These are phyloP conservation scores for Turritopsis rubra DNA, from an alignment of 30 jellyfish, hydroid and myxozoan genomes.

Conservation along the genomic window DNA sequence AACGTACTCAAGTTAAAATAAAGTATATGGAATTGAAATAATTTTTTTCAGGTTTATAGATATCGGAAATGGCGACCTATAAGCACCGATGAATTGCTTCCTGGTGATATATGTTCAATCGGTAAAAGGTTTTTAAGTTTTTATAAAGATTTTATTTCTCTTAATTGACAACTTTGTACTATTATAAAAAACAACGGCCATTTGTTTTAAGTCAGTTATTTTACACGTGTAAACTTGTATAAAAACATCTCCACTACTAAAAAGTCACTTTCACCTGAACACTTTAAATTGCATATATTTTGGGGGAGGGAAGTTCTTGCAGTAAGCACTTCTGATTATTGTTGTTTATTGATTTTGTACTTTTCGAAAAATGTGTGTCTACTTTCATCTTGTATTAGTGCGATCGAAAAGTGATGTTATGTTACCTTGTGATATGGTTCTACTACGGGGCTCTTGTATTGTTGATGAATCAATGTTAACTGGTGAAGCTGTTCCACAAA, in stretches of 20 bases:
- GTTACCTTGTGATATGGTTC: constrained; percentile 94
- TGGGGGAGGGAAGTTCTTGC: no score
- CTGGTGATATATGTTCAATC: constrained; percentile 98
- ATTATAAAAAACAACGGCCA: not conserved
- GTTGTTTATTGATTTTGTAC: not conserved
- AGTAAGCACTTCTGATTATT: not conserved
- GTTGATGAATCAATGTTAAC: constrained; percentile 99
- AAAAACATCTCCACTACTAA: no score
- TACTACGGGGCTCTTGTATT: constrained; percentile 90
- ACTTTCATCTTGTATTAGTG: constrained; percentile 39
- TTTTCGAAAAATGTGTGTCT: not conserved
- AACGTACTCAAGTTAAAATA: no score
- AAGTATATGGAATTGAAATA: no score
- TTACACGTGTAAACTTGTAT: no score
- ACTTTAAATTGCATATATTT: no score
- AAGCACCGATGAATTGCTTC: constrained; percentile 84
- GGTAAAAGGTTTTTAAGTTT: constrained; percentile 34
- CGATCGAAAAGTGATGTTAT: constrained; percentile 80
- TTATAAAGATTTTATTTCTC: not conserved
- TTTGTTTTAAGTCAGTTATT: no score
- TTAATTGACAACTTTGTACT: no score
- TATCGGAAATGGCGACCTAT: constrained; percentile 97
- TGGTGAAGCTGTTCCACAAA: constrained; percentile 99
- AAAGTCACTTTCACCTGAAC: no score
- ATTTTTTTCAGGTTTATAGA: constrained; percentile 72